These are phyloP conservation scores for Drosophila busckii DNA, from an alignment of 1,140 invertebrate species.

Conservation along the genomic window DNA sequence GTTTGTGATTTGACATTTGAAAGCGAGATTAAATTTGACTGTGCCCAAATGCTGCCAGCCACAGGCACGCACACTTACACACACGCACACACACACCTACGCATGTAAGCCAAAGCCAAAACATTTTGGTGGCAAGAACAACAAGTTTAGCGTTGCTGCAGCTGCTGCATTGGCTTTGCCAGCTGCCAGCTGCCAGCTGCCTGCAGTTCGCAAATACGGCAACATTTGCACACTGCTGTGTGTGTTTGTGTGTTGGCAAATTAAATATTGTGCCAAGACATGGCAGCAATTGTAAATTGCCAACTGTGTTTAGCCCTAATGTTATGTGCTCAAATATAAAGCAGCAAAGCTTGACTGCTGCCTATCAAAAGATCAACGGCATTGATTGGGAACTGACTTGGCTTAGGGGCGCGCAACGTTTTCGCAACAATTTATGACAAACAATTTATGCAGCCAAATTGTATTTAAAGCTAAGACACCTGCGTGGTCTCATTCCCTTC, in stretches of 20 bases:
- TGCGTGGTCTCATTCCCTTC: too few relatives aligned
- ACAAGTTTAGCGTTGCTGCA: conserved; percentile 7
- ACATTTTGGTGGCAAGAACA: conserved; percentile 27
- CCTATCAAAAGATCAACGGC: too few relatives aligned
- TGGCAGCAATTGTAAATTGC: conserved; percentile 23
- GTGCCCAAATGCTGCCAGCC: conserved; percentile 24
- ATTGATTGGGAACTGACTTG: too few relatives aligned
- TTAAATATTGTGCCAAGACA: conserved; percentile 46
- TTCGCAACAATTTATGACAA: too few relatives aligned
- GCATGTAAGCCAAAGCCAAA: neutral
- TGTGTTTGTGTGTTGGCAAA: conserved; percentile 20
- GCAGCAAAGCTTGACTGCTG: too few relatives aligned
- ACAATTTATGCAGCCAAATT: too few relatives aligned
- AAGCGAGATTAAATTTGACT: conserved; percentile 52
- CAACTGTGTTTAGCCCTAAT: conserved; percentile 28
- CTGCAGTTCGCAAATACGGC: conserved; percentile 28
- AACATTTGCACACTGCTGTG: neutral
- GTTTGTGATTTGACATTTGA: conserved; percentile 47
- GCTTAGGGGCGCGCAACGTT: too few relatives aligned
- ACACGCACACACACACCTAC: conserved; percentile 8
- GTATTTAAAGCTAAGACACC: too few relatives aligned
- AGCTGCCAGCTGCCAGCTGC: conserved; percentile 14
- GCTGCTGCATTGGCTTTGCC: conserved; percentile 14
- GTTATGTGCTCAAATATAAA: conserved; percentile 15
- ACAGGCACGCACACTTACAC: conserved; percentile 15